These are phyloP conservation scores for Tenualosa thibaudeaui DNA, from an alignment of 2,797 vertebrate species.

Conservation along the genomic window DNA sequence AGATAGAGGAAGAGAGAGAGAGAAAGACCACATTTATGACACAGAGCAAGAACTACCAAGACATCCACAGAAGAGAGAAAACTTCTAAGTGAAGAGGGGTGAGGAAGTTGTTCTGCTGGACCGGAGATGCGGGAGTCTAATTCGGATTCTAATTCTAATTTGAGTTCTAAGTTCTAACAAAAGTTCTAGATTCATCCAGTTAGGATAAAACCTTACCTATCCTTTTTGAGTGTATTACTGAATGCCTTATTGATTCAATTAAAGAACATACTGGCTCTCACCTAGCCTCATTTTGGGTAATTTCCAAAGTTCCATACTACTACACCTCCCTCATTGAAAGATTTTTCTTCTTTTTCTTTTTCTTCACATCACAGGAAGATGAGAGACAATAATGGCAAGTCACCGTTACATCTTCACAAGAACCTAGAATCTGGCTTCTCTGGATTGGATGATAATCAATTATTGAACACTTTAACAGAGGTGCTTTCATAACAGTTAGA, in stretches of 20 bases:
- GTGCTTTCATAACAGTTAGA: no score
- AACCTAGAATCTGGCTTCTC: no score
- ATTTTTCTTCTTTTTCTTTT: neutral
- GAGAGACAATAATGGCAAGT: no score
- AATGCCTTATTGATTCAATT: neutral
- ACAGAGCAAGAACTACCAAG: constrained; percentile 64
- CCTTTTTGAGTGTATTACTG: neutral
- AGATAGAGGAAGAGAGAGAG: constrained; percentile 44
- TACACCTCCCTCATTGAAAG: neutral
- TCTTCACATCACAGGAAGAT: no score
- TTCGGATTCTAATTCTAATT: neutral
- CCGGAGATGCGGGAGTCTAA: neutral
- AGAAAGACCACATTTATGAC: constrained; percentile 74
- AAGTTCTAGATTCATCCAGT: neutral
- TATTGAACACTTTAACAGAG: no score
- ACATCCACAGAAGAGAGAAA: constrained; percentile 61
- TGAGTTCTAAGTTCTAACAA: no score
- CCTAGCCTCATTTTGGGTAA: neutral
- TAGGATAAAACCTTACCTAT: neutral
- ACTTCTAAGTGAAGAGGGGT: neutral
- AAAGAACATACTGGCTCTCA: neutral
- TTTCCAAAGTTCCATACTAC: no score
- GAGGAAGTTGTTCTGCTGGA: constrained; percentile 19
- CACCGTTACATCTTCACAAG: no score
- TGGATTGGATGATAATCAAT: no score